A percentile compares a stretch with the other conserved stretches of the same genome.
Evolutionary conservation across 2,888 invertebrate species (phyloP).

Genomic region (Erebia epiphron): DNA sequence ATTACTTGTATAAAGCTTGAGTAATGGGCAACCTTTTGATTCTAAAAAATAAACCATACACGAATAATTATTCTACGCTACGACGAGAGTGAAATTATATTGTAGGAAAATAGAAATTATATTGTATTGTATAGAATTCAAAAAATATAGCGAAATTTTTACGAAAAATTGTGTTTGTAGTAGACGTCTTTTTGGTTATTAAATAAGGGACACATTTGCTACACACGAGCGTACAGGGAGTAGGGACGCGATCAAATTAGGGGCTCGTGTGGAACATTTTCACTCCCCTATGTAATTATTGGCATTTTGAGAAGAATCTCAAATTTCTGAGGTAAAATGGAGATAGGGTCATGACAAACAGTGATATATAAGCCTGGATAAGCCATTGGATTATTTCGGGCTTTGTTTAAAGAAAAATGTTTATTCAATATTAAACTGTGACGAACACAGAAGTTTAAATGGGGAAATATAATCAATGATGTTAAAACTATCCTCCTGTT

Average conservation of each 20-base stretch:
- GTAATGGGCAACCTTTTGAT: too few species aligned
- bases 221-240: constrained; percentile 19
- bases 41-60: too few species aligned
- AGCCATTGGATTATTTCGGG: not conserved
- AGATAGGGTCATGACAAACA: constrained; percentile 42
- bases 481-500: not conserved
- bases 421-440: not conserved
- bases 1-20: too few species aligned
- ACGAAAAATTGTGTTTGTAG: constrained; percentile 2
- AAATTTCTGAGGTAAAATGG: constrained; percentile 55
- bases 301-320: constrained; percentile 64
- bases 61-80: too few species aligned
- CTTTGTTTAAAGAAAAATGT: not conserved
- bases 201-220: constrained; percentile 30
- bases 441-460: not conserved
- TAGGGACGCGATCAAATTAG: constrained; percentile 45
- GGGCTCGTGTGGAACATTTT: constrained; percentile 56
- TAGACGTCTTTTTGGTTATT: not conserved
- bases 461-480: not conserved
- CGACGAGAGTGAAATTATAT: too few species aligned
- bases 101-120: too few species aligned
- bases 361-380: not conserved
- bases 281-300: constrained; percentile 69
- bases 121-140: too few species aligned
- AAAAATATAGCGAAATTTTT: not conserved